These are phyloP conservation scores for Mirounga angustirostris DNA, from an alignment of 2,113 vertebrate species.

Conservation along the genomic window DNA sequence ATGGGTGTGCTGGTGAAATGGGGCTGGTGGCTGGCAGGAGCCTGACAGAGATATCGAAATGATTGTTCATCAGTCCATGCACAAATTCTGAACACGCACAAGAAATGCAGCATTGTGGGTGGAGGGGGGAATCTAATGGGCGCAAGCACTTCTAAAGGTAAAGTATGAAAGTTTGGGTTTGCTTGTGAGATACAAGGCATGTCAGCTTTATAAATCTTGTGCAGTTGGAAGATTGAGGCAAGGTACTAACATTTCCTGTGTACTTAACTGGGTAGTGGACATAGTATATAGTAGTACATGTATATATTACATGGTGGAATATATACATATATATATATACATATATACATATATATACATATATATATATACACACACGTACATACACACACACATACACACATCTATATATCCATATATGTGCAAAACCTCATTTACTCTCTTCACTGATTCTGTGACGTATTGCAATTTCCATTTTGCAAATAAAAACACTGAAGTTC, in stretches of 20 bases:
- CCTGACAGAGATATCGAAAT: background rate
- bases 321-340: background rate
- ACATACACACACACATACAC: background rate
- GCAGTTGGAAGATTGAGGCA: background rate
- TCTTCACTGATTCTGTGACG: background rate
- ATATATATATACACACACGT: background rate
- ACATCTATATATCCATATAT: too few species aligned
- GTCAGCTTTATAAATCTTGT: background rate
- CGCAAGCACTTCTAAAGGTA: background rate
- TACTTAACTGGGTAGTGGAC: too few species aligned
- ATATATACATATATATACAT: background rate
- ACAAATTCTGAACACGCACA: background rate
- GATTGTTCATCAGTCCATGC: background rate
- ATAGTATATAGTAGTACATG: background rate
- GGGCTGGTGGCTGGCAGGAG: background rate
- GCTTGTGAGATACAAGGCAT: background rate
- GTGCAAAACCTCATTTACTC: background rate
- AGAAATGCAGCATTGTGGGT: background rate
- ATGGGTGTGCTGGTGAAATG: background rate
- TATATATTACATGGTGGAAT: background rate
- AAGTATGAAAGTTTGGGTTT: background rate
- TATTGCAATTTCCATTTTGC: background rate
- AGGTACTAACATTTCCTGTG: background rate
- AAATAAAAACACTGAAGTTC: background rate
- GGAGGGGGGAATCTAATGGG: fast-evolving